Evolutionary conservation across 1,140 invertebrate species (phyloP).

Genomic region (Temnothorax nylanderi): DNA sequence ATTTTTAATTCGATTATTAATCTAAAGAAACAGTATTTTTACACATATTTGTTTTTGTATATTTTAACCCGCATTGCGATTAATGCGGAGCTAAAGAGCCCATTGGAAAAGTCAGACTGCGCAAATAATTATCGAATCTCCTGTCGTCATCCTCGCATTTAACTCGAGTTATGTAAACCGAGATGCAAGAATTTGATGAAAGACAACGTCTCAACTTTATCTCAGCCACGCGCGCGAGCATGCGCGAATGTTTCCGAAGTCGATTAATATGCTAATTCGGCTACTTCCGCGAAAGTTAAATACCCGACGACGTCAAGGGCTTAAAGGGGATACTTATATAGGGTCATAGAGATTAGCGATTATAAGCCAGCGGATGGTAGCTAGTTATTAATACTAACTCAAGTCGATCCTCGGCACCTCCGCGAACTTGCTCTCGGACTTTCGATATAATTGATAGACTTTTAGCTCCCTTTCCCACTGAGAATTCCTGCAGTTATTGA

Average conservation of each 20-base stretch:
- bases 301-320: conserved; percentile 62
- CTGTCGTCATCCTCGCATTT: background rate
- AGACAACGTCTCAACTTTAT: conserved; percentile 41
- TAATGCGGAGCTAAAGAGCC: background rate
- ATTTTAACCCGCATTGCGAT: background rate
- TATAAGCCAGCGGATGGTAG: conserved; percentile 57
- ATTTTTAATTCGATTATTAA: conserved; percentile 8
- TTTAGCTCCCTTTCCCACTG: background rate
- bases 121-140: background rate
- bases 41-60: background rate
- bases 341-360: conserved; percentile 66
- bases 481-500: conserved; percentile 3
- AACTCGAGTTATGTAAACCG: conserved; percentile 33
- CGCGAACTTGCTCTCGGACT: conserved; percentile 12
- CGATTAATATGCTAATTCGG: conserved; percentile 69
- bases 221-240: conserved; percentile 40
- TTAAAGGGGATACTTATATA: conserved; percentile 64
- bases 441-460: conserved; percentile 49
- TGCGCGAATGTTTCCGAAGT: conserved; percentile 65
- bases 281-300: conserved; percentile 65
- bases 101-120: background rate
- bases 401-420: conserved; percentile 17
- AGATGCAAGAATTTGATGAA: conserved; percentile 54
- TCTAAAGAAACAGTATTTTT: background rate
- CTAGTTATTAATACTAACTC: conserved; percentile 60